Percentiles rank a stretch among this genome's conserved stretches.
phyloP scores from a whole-genome alignment of 2,888 invertebrate genomes.

The Tenodera sinensis region DNA sequence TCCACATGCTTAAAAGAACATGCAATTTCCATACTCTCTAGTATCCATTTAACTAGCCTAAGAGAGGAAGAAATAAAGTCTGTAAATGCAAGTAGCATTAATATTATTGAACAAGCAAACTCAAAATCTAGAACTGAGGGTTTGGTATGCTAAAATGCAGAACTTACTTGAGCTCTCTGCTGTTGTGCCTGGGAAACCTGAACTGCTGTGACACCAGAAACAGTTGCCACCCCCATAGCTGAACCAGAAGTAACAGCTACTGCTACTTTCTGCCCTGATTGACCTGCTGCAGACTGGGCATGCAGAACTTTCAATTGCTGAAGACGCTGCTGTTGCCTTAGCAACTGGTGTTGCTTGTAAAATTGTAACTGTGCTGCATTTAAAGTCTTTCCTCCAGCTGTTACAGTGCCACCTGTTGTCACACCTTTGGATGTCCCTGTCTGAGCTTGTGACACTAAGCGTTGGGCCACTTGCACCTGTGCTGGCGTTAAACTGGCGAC shows the following conservation, averaged over 20 bases:
- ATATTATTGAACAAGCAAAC: too few species aligned
- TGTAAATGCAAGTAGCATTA: too few species aligned
- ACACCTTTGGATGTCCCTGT: constrained; percentile 44
- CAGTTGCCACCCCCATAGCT: constrained; percentile 19
- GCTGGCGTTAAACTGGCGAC: constrained; percentile 44
- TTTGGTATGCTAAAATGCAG: background rate
- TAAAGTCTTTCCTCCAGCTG: constrained; percentile 52
- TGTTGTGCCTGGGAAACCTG: constrained; percentile 35
- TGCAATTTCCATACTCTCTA: too few species aligned
- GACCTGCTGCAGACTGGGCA: constrained; percentile 23
- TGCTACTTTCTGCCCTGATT: constrained; percentile 42
- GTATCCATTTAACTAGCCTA: too few species aligned
- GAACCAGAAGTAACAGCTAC: constrained; percentile 41
- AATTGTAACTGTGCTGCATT: constrained; percentile 57
- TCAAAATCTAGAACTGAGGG: background rate
- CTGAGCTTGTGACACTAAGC: constrained; percentile 38
- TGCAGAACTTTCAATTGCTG: constrained; percentile 31
- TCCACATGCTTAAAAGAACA: too few species aligned
- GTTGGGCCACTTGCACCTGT: constrained; percentile 41
- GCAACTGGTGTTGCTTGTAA: constrained; percentile 56
- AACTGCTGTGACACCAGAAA: constrained; percentile 36
- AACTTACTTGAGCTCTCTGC: constrained; percentile 38
- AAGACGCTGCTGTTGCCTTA: constrained; percentile 37
- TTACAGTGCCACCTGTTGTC: constrained; percentile 48
- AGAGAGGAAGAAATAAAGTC: too few species aligned